Evolutionary conservation across 2,888 invertebrate genomes (phyloP).

Genomic region (Tromatobia lineatoria): DNA sequence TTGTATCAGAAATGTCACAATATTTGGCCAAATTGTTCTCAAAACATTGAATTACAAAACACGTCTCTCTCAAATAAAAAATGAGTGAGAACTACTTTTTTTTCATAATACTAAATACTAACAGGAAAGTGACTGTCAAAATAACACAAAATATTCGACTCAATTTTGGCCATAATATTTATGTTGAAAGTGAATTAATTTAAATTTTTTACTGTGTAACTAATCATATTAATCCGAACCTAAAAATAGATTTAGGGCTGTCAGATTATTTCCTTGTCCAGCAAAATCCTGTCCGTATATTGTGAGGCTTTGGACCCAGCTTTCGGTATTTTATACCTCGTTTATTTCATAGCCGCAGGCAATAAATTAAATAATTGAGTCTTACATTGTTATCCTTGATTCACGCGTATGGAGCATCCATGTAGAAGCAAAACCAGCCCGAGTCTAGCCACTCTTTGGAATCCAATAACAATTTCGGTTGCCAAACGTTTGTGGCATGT

Average conservation of each 20-base stretch:
- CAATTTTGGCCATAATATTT: too few species aligned
- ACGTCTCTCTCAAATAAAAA: too few species aligned
- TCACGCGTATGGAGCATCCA: slow-evolving; percentile 1
- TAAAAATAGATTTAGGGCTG: too few species aligned
- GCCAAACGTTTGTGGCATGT: slow-evolving; percentile 14
- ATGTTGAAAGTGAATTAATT: too few species aligned
- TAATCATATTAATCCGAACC: too few species aligned
- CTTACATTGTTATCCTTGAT: background rate
- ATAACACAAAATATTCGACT: too few species aligned
- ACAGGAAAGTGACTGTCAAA: too few species aligned
- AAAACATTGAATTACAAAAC: too few species aligned
- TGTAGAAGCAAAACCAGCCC: background rate
- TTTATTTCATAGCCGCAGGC: background rate
- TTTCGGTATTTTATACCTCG: background rate
- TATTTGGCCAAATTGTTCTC: too few species aligned
- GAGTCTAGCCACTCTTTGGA: slow-evolving; percentile 60
- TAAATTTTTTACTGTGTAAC: too few species aligned
- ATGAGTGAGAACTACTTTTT: background rate
- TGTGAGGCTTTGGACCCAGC: background rate
- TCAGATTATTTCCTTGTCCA: too few species aligned
- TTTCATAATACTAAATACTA: background rate
- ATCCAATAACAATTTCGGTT: slow-evolving; percentile 77
- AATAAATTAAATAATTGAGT: background rate
- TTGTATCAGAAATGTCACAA: too few species aligned
- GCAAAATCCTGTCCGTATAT: background rate